Evolutionary conservation across 2,797 vertebrate species (phyloP).

Genomic region (Danionella dracula): DNA sequence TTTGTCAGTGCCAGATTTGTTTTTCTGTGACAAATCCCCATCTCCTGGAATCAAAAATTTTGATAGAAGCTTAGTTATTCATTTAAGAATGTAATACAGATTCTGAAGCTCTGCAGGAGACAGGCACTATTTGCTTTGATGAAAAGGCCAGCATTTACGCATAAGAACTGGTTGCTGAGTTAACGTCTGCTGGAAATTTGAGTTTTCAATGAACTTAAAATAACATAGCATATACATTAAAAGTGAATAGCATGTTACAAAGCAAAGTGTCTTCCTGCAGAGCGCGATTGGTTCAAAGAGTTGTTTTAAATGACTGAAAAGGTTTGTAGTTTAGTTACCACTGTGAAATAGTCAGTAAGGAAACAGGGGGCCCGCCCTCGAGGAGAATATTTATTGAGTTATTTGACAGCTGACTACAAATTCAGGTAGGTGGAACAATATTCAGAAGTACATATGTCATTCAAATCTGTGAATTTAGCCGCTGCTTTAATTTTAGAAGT

Average conservation of each 20-base stretch:
- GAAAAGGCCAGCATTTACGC: neutral
- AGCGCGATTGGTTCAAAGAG: neutral
- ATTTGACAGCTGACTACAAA: conserved; percentile 4
- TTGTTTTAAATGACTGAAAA: conserved; percentile 13
- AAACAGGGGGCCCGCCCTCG: neutral
- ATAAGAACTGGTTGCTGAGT: neutral
- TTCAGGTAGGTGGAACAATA: neutral
- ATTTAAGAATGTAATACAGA: neutral
- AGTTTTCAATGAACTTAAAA: neutral
- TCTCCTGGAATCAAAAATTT: neutral
- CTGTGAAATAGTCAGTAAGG: neutral
- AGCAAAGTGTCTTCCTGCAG: neutral
- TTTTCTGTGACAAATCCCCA: neutral
- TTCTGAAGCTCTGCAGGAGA: neutral
- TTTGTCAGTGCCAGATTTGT: neutral
- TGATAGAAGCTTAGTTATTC: neutral
- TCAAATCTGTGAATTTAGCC: neutral
- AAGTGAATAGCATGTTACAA: neutral
- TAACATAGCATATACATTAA: neutral
- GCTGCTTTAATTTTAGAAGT: conserved; percentile 8
- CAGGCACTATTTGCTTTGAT: neutral
- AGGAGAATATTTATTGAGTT: conserved; percentile 20
- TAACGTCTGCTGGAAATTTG: neutral
- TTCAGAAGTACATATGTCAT: conserved; percentile 21
- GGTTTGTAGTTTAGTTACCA: conserved; percentile 7